phyloP scores from a whole-genome alignment of 1,140 invertebrate genomes.

The Lanistes nyassanus region DNA sequence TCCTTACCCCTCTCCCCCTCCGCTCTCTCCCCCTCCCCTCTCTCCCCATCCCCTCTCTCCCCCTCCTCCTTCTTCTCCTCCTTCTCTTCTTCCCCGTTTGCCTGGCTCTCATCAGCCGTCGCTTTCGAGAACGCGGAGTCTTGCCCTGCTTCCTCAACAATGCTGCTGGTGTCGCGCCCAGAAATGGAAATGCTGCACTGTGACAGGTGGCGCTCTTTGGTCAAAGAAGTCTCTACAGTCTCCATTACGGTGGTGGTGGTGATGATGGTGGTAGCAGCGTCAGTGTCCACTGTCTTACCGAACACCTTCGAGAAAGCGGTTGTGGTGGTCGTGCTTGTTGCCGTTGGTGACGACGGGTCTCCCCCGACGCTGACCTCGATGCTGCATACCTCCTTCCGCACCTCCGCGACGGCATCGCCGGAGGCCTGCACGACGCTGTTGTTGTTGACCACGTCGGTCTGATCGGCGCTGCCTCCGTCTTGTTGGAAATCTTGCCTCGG shows the following conservation, averaged over 20 bases:
- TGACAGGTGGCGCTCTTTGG: constrained; percentile 18
- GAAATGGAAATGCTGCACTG: constrained; percentile 11
- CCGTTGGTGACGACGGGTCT: background rate
- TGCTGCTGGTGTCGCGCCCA: background rate
- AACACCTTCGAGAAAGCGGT: constrained; percentile 18
- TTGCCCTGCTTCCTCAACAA: background rate
- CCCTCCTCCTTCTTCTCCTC: background rate
- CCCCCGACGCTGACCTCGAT: constrained; percentile 3
- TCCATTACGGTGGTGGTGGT: background rate
- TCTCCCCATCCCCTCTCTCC: background rate
- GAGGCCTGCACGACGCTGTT: too few relatives aligned
- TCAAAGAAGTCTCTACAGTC: background rate
- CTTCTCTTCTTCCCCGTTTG: background rate
- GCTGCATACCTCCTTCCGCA: background rate
- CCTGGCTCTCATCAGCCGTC: too few relatives aligned
- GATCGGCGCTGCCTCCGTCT: background rate
- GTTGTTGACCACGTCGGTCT: background rate
- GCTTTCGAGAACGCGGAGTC: background rate
- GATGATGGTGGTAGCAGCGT: background rate
- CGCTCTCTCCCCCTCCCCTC: background rate
- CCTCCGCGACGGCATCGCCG: too few relatives aligned
- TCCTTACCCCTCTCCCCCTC: background rate
- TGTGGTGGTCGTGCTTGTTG: constrained; percentile 5
- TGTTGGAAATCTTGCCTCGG: background rate
- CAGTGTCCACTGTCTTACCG: constrained; percentile 20